A percentile compares a stretch with the other conserved stretches of the same genome.
These are phyloP conservation scores for Triplophysa bombifrons DNA, from an alignment of 2,797 vertebrate genomes.

Conservation along the genomic window DNA sequence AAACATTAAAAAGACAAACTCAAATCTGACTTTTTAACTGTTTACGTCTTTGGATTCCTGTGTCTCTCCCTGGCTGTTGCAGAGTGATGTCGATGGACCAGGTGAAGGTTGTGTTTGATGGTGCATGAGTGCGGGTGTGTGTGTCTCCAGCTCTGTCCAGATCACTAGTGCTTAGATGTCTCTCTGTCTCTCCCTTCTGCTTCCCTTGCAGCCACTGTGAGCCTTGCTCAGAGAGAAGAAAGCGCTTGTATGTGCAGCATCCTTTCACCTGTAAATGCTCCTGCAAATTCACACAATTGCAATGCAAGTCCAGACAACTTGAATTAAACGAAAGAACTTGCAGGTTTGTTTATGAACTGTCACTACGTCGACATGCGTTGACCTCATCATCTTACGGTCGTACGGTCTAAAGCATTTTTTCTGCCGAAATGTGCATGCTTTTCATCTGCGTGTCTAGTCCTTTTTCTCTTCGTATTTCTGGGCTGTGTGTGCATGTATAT, in stretches of 20 bases:
- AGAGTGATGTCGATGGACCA: neutral
- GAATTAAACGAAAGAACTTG: slow-evolving; percentile 99
- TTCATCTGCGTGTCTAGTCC: slow-evolving; percentile 63
- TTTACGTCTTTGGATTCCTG: neutral
- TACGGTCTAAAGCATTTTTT: slow-evolving; percentile 6
- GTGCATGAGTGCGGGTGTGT: slow-evolving; percentile 66
- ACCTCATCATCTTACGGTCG: neutral
- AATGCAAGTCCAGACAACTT: slow-evolving; percentile 98
- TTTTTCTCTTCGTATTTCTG: slow-evolving; percentile 21
- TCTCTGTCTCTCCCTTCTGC: slow-evolving; percentile 87
- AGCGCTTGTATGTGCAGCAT: slow-evolving; percentile 98
- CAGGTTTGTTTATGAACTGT: slow-evolving; percentile 90
- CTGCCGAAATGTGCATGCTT: slow-evolving; percentile 70
- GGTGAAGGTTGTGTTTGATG: slow-evolving; percentile 26
- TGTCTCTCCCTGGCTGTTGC: neutral
- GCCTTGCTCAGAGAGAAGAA: slow-evolving; percentile 98
- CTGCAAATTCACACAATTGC: slow-evolving; percentile 97
- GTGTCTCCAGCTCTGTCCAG: slow-evolving; percentile 59
- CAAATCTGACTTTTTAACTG: neutral
- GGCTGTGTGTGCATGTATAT: slow-evolving; percentile 32
- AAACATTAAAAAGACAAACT: neutral
- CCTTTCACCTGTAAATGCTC: slow-evolving; percentile 97
- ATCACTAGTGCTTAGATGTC: slow-evolving; percentile 68
- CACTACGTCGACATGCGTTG: slow-evolving; percentile 37
- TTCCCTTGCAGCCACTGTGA: slow-evolving; percentile 98